Conservation (phyloP, 35 echinoderm and acorn worm species). For the Patiria miniata region DNA sequence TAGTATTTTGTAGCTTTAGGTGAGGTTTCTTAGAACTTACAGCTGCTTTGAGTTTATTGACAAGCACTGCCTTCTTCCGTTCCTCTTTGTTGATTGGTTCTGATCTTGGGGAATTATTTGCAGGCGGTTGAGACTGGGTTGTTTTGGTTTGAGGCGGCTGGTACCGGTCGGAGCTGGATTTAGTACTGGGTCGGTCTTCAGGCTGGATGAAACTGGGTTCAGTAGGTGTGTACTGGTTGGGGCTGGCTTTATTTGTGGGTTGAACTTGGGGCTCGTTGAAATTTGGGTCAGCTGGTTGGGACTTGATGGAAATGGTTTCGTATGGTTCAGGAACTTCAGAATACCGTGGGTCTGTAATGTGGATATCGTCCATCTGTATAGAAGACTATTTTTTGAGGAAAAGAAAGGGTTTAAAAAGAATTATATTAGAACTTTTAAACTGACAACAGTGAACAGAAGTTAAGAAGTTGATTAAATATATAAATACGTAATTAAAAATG, state of each 20-base stretch:
- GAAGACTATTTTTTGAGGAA: neutral
- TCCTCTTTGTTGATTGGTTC: slow-evolving; percentile 2
- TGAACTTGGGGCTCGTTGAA: too few species aligned
- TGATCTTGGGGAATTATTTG: neutral
- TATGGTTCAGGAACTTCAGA: neutral
- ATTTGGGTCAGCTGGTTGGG: neutral
- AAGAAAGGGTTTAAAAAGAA: neutral
- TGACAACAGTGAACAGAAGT: too few species aligned
- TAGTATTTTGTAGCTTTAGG: too few species aligned
- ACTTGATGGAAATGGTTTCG: neutral
- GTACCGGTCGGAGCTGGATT: too few species aligned
- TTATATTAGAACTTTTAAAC: too few species aligned
- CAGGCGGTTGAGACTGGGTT: neutral
- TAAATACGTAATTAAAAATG: too few species aligned
- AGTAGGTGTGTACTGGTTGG: too few species aligned
- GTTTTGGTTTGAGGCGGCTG: too few species aligned
- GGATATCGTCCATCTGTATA: neutral
- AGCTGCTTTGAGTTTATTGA: neutral
- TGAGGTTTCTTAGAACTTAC: neutral
- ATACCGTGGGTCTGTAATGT: neutral
- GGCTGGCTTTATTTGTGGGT: too few species aligned
- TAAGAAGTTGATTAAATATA: too few species aligned
- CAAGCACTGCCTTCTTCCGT: neutral
- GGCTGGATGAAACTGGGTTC: too few species aligned
- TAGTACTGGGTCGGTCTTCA: too few species aligned